Percentiles rank a stretch among this genome's conserved stretches.
These are phyloP conservation scores for Heliconius himera DNA, from an alignment of 1,140 invertebrate genomes.

Conservation along the genomic window DNA sequence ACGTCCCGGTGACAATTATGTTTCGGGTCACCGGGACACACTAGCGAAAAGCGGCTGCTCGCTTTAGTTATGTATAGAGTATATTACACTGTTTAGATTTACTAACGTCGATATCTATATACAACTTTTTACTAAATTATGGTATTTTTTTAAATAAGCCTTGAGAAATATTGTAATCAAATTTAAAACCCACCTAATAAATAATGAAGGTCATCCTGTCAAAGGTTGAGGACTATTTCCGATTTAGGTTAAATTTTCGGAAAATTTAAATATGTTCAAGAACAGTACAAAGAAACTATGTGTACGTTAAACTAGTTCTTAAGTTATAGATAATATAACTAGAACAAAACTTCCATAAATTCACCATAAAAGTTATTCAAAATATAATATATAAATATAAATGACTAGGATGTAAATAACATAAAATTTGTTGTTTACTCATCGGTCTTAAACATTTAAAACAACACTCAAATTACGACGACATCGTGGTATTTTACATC, in stretches of 20 bases:
- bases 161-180: neutral
- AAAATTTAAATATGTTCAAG: too few species aligned
- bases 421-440: neutral
- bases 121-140: neutral
- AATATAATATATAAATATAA: neutral
- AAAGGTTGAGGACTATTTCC: neutral
- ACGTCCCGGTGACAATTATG: too few species aligned
- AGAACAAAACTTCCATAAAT: neutral
- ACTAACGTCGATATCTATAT: neutral
- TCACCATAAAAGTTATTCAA: neutral
- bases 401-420: neutral
- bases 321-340: too few species aligned
- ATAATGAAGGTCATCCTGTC: neutral
- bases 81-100: too few species aligned
- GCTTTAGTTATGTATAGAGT: too few species aligned
- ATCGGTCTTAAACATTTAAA: neutral
- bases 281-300: too few species aligned
- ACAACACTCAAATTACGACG: neutral
- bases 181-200: neutral
- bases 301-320: too few species aligned
- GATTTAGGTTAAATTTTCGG: too few species aligned
- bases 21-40: too few species aligned
- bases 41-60: too few species aligned
- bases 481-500: constrained; percentile 15
- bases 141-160: neutral